Conservation (phyloP, 2,797 vertebrate genomes). For the Rhinatrema bivittatum region DNA sequence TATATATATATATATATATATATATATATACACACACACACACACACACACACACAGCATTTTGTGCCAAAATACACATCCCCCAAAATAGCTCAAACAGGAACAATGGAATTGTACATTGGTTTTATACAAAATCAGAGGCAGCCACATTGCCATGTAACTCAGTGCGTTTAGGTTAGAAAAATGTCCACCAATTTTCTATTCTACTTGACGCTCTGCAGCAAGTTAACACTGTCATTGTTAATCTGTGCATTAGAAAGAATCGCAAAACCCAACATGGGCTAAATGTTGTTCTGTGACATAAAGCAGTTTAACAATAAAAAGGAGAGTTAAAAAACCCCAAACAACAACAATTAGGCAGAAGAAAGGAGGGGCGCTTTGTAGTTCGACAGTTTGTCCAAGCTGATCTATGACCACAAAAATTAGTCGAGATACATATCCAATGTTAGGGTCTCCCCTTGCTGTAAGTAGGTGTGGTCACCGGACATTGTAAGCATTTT, state of each 20-base stretch:
- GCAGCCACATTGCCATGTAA: constrained; percentile 40
- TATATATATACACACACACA: background rate
- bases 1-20: background rate
- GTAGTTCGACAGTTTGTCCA: constrained; percentile 21
- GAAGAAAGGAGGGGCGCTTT: constrained; percentile 25
- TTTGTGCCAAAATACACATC: constrained; percentile 62
- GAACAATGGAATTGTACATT: constrained; percentile 29
- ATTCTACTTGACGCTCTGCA: constrained; percentile 43
- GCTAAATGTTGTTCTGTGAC: constrained; percentile 58
- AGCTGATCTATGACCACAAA: constrained; percentile 24
- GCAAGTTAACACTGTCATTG: constrained; percentile 49
- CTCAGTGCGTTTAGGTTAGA: constrained; percentile 51
- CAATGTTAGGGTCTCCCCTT: constrained; percentile 9
- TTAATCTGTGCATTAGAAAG: constrained; percentile 49
- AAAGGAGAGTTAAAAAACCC: constrained; percentile 45
- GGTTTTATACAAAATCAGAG: constrained; percentile 57
- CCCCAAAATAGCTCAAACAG: constrained; percentile 44
- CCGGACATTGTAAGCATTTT: constrained; percentile 20
- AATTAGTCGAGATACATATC: constrained; percentile 16
- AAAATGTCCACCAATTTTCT: constrained; percentile 45
- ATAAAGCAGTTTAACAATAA: constrained; percentile 62
- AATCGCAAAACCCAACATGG: constrained; percentile 69
- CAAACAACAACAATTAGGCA: constrained; percentile 43
- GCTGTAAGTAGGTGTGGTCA: constrained; percentile 14
- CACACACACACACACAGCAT: background rate